Conservation (phyloP, 2,113 vertebrate species). For the Cygnus atratus region DNA sequence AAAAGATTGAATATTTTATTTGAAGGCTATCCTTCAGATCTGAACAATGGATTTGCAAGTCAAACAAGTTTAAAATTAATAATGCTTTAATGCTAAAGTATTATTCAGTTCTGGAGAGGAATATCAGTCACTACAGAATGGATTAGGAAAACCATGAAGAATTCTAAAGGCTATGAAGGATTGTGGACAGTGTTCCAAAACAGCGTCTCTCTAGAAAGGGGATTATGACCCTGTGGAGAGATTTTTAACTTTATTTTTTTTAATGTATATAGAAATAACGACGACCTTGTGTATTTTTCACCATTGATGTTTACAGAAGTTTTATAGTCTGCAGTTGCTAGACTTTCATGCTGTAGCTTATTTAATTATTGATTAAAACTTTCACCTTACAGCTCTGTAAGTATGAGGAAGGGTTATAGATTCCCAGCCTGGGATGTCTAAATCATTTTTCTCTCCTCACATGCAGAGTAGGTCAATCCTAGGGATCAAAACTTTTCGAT, state of each 20-base stretch:
- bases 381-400: background rate
- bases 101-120: background rate
- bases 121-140: background rate
- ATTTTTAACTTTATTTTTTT: background rate
- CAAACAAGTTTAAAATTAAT: background rate
- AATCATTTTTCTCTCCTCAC: background rate
- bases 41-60: background rate
- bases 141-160: background rate
- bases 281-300: slow-evolving; percentile 9
- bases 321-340: background rate
- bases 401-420: background rate
- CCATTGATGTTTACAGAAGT: background rate
- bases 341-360: background rate
- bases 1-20: slow-evolving; percentile 7
- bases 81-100: background rate
- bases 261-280: background rate
- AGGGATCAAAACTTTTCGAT: background rate
- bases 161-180: background rate
- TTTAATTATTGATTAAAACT: background rate
- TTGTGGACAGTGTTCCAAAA: background rate
- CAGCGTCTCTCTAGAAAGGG: background rate
- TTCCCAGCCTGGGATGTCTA: background rate
- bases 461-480: background rate
- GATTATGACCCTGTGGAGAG: background rate
- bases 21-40: background rate